Conservation (phyloP, 2,888 invertebrate species). For the Dyspetes luteomarginatus region DNA sequence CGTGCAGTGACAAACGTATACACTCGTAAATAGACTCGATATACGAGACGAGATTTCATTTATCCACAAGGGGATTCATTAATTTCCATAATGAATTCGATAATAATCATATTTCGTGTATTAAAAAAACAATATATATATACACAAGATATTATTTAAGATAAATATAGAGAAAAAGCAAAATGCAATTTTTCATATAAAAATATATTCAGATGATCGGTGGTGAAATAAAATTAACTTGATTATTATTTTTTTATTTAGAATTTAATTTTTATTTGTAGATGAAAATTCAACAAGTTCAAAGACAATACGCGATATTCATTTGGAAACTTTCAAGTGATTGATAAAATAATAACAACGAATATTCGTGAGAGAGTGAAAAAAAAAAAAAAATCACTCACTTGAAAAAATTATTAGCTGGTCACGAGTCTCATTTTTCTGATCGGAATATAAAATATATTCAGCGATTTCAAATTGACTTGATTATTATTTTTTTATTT, state of each 20-base stretch:
- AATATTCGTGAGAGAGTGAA: slow-evolving; percentile 1
- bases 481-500: too few relatives aligned
- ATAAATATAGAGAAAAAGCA: too few relatives aligned
- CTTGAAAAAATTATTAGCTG: slow-evolving; percentile 31
- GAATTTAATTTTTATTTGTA: too few relatives aligned
- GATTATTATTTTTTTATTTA: too few relatives aligned
- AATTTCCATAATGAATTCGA: slow-evolving; percentile 7
- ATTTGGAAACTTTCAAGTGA: not conserved
- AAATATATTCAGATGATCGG: too few relatives aligned
- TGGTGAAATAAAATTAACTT: too few relatives aligned
- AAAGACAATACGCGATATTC: too few relatives aligned
- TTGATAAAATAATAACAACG: slow-evolving; percentile 27
- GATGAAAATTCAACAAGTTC: too few relatives aligned
- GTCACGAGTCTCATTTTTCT: slow-evolving; percentile 34
- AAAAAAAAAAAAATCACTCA: not conserved
- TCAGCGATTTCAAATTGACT: too few relatives aligned
- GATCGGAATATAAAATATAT: slow-evolving; percentile 42
- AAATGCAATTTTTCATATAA: too few relatives aligned
- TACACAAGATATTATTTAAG: not conserved
- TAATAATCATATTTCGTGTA: slow-evolving; percentile 10
- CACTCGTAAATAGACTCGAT: slow-evolving; percentile 32
- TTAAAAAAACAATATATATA: not conserved
- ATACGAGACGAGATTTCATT: slow-evolving; percentile 17
- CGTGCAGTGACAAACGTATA: slow-evolving; percentile 40
- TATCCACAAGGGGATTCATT: not conserved